Evolutionary conservation across 2,888 invertebrate species (phyloP).

Genomic region (Lapara coniferarum): DNA sequence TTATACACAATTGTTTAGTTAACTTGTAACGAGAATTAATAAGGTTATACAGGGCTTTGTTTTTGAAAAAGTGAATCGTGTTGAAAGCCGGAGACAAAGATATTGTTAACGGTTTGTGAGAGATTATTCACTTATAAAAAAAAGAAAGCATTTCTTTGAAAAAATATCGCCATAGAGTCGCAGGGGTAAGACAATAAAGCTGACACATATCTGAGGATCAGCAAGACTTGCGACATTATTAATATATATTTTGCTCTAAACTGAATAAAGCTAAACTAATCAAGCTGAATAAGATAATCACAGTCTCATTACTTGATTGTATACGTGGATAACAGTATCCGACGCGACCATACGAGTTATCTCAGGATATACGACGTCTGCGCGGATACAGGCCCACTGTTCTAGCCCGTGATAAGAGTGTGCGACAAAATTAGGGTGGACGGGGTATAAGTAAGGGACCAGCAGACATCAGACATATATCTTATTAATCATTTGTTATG

Average conservation of each 20-base stretch:
- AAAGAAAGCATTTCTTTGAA: not conserved
- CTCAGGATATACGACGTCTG: conserved; percentile 34
- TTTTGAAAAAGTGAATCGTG: not conserved
- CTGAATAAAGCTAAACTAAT: not conserved
- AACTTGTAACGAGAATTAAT: too few species aligned
- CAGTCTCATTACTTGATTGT: conserved; percentile 7
- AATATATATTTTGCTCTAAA: not conserved
- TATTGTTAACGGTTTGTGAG: not conserved
- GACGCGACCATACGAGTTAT: conserved; percentile 28
- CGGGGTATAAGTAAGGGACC: conserved; percentile 10
- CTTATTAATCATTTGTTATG: not conserved
- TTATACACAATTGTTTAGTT: too few species aligned
- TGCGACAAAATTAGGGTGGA: conserved; percentile 2
- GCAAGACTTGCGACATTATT: too few species aligned
- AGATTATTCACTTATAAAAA: too few species aligned
- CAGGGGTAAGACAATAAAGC: too few species aligned
- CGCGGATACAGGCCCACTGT: conserved; percentile 31
- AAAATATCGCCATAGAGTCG: not conserved
- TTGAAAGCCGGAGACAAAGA: not conserved
- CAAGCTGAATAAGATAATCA: not conserved
- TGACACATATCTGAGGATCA: too few species aligned
- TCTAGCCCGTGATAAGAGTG: conserved; percentile 31
- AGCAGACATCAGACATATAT: not conserved
- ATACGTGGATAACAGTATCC: not conserved
- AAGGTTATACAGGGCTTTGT: too few species aligned